Base-by-base conservation (phyloP, 2,797 vertebrate species). In the Antennarius maculatus region DNA sequence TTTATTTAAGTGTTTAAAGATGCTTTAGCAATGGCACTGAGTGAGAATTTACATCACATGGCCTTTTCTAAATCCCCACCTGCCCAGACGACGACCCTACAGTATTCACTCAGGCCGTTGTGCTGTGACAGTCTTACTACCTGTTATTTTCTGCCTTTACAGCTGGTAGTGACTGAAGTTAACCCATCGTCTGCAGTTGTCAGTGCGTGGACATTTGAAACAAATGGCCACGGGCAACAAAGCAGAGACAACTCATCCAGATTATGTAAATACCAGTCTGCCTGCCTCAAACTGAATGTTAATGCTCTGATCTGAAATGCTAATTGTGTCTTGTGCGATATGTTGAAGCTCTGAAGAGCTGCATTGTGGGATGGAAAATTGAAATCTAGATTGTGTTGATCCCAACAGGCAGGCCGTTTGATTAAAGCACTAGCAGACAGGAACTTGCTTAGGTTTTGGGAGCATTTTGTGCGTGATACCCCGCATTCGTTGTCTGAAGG, bases 181-280 rank as follows among this genome's bases (percentile, higher is more conserved):
- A 66, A 77, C 66, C 66, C 69, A 72, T 72, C 84, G 67, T 81
- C 77, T 83, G 78, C 61, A 65, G 67, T 73, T 74, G 77, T 76
- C 74, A 85, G 62, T 70, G 63, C 79, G 80, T 81, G 88, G 87
- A 91, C 88, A 86, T 89, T 88, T 90, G 74, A 87, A 88, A 87
- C 85, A 84, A 90, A 90, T 86, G 71, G 79, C 88, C 79, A 28
- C 6, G 16, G 88, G 90, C 87, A 61, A 78, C 56, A 58, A 72
- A 84, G 80, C 82, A 82, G 79, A 86, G 81, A 86, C 83, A 80
- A 83, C 87, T 86, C 78, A 81, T 89, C 86, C 85, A 89, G 85
- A 88, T 91, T 89, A 92, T 91, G 90, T 90, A 90, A 92, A 91
- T 89, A 89, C 79, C 71, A 81, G 83, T 85, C 82, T 86, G 87